phyloP scores from a whole-genome alignment of 1,140 invertebrate species.

The Lepidurus apus region DNA sequence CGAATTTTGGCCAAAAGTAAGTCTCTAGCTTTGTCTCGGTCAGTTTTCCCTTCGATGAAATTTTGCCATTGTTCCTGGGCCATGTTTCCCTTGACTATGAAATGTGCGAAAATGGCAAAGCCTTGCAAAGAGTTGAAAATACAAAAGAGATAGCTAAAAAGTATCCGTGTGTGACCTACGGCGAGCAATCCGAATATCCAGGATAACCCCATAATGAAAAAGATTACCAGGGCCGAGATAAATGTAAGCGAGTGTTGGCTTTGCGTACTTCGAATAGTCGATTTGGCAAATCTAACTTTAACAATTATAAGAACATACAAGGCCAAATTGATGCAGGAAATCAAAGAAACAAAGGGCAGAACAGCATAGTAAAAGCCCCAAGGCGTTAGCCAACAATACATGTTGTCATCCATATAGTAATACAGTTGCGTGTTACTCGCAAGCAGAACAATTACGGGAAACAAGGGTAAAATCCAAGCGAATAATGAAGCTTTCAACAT shows the following conservation, averaged over 20 bases:
- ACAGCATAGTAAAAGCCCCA: conserved; percentile 46
- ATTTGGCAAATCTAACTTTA: conserved; percentile 43
- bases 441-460: conserved; percentile 38
- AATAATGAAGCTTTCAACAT: conserved; percentile 45
- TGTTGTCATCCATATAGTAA: conserved; percentile 35
- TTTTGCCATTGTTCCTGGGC: not conserved
- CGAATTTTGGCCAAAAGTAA: not conserved
- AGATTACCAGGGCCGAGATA: conserved; percentile 48
- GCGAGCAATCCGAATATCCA: conserved; percentile 53
- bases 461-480: conserved; percentile 44
- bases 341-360: conserved; percentile 44
- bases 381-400: conserved; percentile 46
- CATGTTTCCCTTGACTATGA: not conserved
- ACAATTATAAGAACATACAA: conserved; percentile 45
- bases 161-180: conserved; percentile 47
- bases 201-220: conserved; percentile 51
- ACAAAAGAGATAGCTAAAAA: conserved; percentile 52
- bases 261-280: conserved; percentile 43
- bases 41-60: not conserved
- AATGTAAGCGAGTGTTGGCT: conserved; percentile 30
- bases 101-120: conserved; percentile 48
- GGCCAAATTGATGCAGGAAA: conserved; percentile 44
- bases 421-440: conserved; percentile 34
- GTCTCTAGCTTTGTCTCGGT: not conserved
- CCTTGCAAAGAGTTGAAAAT: conserved; percentile 51